Percentiles rank a stretch among this genome's conserved stretches.
These are phyloP conservation scores for Meloidogyne chitwoodi DNA, from an alignment of 1,140 invertebrate species.

Conservation along the genomic window DNA sequence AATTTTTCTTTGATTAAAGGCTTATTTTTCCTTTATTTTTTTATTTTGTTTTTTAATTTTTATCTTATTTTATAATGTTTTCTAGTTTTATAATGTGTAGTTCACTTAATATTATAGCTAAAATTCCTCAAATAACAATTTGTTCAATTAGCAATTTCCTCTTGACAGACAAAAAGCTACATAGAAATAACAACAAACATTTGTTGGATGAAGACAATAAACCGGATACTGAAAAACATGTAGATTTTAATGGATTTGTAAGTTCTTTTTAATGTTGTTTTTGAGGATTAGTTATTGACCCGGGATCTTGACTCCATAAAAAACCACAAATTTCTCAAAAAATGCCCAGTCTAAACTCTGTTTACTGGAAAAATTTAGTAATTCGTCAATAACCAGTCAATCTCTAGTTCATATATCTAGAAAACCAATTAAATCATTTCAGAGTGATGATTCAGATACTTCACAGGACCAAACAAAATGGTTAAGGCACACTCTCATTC, in stretches of 20 bases:
- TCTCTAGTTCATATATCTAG: too few species aligned
- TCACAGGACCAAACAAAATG: not conserved
- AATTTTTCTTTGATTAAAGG: too few species aligned
- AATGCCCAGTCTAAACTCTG: too few species aligned
- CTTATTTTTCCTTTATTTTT: too few species aligned
- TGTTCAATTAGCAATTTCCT: not conserved
- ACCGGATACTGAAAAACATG: not conserved
- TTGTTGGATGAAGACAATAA: not conserved
- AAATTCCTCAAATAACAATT: not conserved
- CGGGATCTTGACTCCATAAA: too few species aligned
- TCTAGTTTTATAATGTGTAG: not conserved
- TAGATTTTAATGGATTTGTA: not conserved
- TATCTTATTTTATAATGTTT: not conserved
- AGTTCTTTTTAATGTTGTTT: not conserved
- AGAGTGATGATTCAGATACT: not conserved
- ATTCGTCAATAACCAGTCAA: too few species aligned
- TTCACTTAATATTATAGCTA: not conserved
- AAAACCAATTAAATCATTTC: too few species aligned
- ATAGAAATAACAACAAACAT: not conserved
- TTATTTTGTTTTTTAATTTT: not conserved
- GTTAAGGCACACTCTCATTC: conserved; percentile 23
- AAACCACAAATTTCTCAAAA: too few species aligned
- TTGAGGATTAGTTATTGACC: too few species aligned
- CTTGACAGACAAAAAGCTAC: not conserved
- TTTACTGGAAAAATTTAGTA: too few species aligned